Base-by-base conservation (phyloP, 2,113 vertebrate species). In the Himantopus leucocephalus region DNA sequence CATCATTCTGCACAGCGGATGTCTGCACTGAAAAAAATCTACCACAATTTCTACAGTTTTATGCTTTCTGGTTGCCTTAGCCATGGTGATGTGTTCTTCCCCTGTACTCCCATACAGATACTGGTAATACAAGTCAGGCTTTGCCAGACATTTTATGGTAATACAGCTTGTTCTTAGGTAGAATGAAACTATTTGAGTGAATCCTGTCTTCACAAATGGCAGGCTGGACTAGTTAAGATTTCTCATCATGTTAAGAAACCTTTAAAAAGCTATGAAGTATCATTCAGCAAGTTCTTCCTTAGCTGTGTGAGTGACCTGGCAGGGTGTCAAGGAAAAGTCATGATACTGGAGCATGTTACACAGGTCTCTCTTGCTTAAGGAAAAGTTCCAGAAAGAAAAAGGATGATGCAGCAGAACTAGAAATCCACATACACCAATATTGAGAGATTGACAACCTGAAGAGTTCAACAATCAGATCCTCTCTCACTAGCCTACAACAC, bases 361-460 rank as follows among this genome's bases (percentile, higher is more conserved):
- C 32, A 72, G 20, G 9, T 21, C 10, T 84, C 47, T 62, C 85
- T 43, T 37, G 27, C 21, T 79, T 81, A 48, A 52, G 27, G n/a
- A 30, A 19, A 81, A 70, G 26, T 23, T 94, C 45, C 59, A 92
- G 52, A 43, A 53, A 55, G 14, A 90, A 82, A 85, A 56, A 59
- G 14, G 52, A 88, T 64, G 48, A 90, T 66, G 55, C 45, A 76
- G 70, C 32, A 97, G 72, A 76, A 95, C 50, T 75, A 64, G 34
- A 90, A 95, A 93, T 48, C 56, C 55, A 92, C 93, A 85, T 19
- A 94, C n/a, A 95, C 59, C 64, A 83, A 45, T 64, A 71, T n/a
- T 66, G 90, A 89, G 66, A 91, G 53, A 92, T 3, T 35, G 35
- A 72, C 58, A 96, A 91, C 41, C 67, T 76, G 53, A 77, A 37